Evolutionary conservation across 2,888 invertebrate genomes (phyloP).

Genomic region (Parnassius mnemosyne): DNA sequence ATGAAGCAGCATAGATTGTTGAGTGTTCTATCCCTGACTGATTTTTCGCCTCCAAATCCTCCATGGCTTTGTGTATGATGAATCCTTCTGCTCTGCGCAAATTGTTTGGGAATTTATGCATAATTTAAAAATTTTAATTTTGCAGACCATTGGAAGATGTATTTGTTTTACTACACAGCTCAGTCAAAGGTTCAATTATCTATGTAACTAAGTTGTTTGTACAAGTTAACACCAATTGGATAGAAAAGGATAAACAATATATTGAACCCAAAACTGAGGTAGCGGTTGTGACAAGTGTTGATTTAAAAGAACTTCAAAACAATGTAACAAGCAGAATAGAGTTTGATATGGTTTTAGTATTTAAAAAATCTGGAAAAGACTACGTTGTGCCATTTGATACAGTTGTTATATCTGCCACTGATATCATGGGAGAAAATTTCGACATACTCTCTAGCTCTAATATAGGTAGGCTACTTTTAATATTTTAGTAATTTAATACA

Average conservation of each 20-base stretch:
- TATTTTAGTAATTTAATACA: neutral
- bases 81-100: neutral
- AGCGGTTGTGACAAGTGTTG: slow-evolving; percentile 45
- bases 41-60: neutral
- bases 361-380: slow-evolving; percentile 41
- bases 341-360: slow-evolving; percentile 51
- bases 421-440: slow-evolving; percentile 51
- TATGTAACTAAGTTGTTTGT: slow-evolving; percentile 59
- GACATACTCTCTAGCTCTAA: slow-evolving; percentile 46
- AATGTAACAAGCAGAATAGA: slow-evolving; percentile 45
- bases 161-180: slow-evolving; percentile 47
- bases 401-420: slow-evolving; percentile 47
- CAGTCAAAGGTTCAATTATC: slow-evolving; percentile 39
- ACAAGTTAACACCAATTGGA: slow-evolving; percentile 39
- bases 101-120: neutral
- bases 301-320: slow-evolving; percentile 50
- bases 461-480: slow-evolving; percentile 36
- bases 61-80: neutral
- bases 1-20: too few relatives aligned
- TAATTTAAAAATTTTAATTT: slow-evolving; percentile 26
- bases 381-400: slow-evolving; percentile 52
- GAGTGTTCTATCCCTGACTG: too few relatives aligned
- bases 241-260: slow-evolving; percentile 45
- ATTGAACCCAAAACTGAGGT: slow-evolving; percentile 34
- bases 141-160: slow-evolving; percentile 56